These are phyloP conservation scores for Pitangus sulphuratus DNA, from an alignment of 2,797 vertebrate genomes.

Conservation along the genomic window DNA sequence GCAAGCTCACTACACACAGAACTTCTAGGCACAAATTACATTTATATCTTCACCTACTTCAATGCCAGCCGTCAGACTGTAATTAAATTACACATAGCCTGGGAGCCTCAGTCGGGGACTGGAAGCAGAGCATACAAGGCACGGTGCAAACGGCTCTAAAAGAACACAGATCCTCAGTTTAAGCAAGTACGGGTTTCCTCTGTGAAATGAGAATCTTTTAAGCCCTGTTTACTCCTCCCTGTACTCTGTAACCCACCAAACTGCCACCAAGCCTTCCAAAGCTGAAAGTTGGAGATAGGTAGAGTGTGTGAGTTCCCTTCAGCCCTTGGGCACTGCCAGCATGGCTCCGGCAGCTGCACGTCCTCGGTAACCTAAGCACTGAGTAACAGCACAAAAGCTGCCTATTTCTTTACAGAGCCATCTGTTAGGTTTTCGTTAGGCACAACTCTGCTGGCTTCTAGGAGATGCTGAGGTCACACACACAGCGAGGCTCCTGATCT, in stretches of 20 bases:
- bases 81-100: not conserved
- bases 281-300: not conserved
- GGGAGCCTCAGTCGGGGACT: not conserved
- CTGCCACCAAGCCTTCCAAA: not conserved
- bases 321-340: not conserved
- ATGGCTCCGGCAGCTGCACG: fast-evolving
- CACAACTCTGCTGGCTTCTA: not conserved
- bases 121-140: fast-evolving
- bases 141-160: fast-evolving
- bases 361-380: not conserved
- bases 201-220: fast-evolving
- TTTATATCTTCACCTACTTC: constrained; percentile 2
- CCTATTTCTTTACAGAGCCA: not conserved
- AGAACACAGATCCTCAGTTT: not conserved
- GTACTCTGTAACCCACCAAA: not conserved
- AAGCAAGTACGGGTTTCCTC: not conserved
- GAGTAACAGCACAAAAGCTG: not conserved
- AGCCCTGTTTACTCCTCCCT: fast-evolving
- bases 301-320: fast-evolving
- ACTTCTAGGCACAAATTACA: not conserved
- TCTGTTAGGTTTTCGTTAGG: fast-evolving
- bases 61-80: not conserved
- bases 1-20: not conserved
- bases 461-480: not conserved
- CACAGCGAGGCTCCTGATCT: fast-evolving